phyloP scores from a whole-genome alignment of 2,888 invertebrate species.

The Ennomos fuscantarius region DNA sequence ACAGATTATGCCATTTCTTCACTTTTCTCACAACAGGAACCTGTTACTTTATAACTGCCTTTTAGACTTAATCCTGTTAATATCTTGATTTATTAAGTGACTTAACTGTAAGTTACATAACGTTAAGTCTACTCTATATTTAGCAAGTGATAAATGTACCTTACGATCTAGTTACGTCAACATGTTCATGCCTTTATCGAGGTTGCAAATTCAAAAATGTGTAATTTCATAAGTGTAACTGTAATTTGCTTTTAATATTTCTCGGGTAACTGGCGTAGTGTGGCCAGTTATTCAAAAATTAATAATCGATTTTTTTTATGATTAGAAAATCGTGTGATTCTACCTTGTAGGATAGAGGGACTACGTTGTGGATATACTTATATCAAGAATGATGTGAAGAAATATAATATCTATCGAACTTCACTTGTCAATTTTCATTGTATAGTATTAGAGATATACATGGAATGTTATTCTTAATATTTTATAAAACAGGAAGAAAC shows the following conservation, averaged over 20 bases:
- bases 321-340: too few relatives aligned
- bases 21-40: neutral
- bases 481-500: too few relatives aligned
- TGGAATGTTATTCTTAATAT: too few relatives aligned
- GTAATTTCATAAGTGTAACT: neutral
- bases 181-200: conserved; percentile 8
- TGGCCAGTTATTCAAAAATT: too few relatives aligned
- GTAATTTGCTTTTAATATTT: neutral
- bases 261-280: too few relatives aligned
- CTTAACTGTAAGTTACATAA: conserved; percentile 20
- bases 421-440: too few relatives aligned
- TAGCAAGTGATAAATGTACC: conserved; percentile 25
- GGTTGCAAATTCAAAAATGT: conserved; percentile 20
- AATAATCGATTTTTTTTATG: too few relatives aligned
- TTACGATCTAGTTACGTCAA: conserved; percentile 19
- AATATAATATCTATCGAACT: too few relatives aligned
- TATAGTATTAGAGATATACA: too few relatives aligned
- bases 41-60: conserved; percentile 1
- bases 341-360: too few relatives aligned
- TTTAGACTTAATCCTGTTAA: conserved; percentile 1
- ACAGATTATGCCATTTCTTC: neutral
- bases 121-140: conserved; percentile 22
- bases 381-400: too few relatives aligned
- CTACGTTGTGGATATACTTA: too few relatives aligned
- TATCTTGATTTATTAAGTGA: conserved; percentile 11